Percentiles rank a stretch among this genome's conserved stretches.
phyloP scores from a whole-genome alignment of 2,797 vertebrate species.

The Spinus pinus region DNA sequence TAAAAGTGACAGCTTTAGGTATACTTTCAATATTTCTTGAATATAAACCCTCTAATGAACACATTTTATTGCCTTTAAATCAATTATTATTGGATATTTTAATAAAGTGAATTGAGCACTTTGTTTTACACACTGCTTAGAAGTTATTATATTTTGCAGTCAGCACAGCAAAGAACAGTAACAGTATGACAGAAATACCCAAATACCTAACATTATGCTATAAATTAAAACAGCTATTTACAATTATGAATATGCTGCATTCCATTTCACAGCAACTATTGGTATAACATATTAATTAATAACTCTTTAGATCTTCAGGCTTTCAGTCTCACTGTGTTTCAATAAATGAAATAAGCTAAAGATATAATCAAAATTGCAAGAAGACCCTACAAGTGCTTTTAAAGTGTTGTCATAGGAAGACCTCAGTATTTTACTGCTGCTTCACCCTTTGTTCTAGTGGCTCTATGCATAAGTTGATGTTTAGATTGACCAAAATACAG shows the following conservation, averaged over 20 bases:
- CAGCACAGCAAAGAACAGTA: conserved; percentile 76
- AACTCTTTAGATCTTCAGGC: conserved; percentile 55
- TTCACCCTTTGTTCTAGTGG: not conserved
- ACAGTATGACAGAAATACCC: conserved; percentile 69
- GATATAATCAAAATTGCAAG: not conserved
- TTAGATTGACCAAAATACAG: not conserved
- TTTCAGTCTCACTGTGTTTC: conserved; percentile 10
- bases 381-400: not conserved
- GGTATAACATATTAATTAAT: conserved; percentile 66
- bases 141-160: conserved; percentile 87
- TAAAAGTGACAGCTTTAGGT: conserved; percentile 99
- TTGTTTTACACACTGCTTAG: conserved; percentile 88
- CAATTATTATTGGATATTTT: conserved; percentile 97
- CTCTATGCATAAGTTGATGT: not conserved
- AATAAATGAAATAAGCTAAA: not conserved
- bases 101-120: conserved; percentile 92
- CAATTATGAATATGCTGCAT: conserved; percentile 56
- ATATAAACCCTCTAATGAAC: conserved; percentile 99
- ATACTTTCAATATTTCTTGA: conserved; percentile 99
- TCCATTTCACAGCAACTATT: conserved; percentile 62
- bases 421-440: not conserved
- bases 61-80: conserved; percentile 99
- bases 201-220: conserved; percentile 65
- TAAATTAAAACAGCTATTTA: conserved; percentile 72
- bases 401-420: not conserved